Conservation (phyloP, 2,888 invertebrate species). For the Phragmatobia fuliginosa region DNA sequence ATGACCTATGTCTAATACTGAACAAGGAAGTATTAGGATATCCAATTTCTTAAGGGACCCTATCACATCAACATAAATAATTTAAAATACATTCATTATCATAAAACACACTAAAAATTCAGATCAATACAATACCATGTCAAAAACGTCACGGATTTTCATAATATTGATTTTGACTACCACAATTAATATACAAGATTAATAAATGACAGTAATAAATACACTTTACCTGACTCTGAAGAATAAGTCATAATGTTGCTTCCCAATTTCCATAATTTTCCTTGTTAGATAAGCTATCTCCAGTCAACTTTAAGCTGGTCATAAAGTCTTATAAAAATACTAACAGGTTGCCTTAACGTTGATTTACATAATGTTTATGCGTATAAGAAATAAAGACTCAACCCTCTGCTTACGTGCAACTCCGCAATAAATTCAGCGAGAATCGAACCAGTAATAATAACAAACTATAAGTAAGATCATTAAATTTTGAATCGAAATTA, state of each 20-base stretch:
- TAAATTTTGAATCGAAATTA: conserved; percentile 56
- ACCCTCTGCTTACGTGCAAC: conserved; percentile 22
- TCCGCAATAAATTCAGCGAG: conserved; percentile 18
- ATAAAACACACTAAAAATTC: neutral
- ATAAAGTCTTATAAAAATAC: conserved; percentile 38
- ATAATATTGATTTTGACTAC: neutral
- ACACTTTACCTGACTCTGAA: conserved; percentile 3
- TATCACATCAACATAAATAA: neutral
- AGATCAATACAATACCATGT: neutral
- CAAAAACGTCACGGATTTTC: neutral
- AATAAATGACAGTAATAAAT: neutral
- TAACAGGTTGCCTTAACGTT: conserved; percentile 34
- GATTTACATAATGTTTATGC: conserved; percentile 22
- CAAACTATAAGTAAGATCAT: conserved; percentile 48
- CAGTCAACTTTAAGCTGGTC: conserved; percentile 13
- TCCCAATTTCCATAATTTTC: conserved; percentile 20
- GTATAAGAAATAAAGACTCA: conserved; percentile 17
- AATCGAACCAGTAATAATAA: conserved; percentile 43
- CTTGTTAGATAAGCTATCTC: conserved; percentile 20
- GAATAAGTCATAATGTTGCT: conserved; percentile 18
- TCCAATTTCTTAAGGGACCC: neutral
- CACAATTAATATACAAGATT: neutral
- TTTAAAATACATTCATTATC: neutral
- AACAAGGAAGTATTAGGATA: neutral
- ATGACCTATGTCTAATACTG: neutral